Evolutionary conservation across 1,140 invertebrate species (phyloP), one percentile per base, ranked within the genome.

Genomic region (Centruroides sculpturatus): DNA sequence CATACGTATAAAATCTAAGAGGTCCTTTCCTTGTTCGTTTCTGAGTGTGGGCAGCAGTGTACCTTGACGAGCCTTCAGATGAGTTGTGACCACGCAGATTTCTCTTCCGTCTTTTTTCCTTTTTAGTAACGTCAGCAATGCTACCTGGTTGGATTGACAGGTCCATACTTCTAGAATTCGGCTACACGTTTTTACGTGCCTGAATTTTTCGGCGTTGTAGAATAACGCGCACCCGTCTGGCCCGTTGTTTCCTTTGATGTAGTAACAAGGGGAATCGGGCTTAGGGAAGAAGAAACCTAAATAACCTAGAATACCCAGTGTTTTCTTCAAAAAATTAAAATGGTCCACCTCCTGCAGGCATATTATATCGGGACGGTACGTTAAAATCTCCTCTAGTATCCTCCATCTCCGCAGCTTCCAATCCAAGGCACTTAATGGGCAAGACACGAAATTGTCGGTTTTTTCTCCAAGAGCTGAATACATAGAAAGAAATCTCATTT

Each of bases 191-290:
- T 76, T 70, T 6, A 84, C 59, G 35, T 85, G 70, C 60, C 83
- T 78, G 59, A 85, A 81, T 70, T 82, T 82, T 51, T 80, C 74
- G 50, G 74, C 76, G 51, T 79, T 75, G 69, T 81, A 87, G 71
- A 89, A 89, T 35, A 89, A 77, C 3, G 86, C 86, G 71, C 86
- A 89, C 5, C 86, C 86, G 73, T 89, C 86, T 0, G 86, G 85
- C 3, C 86, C 86, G 65, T 83, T 85, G 68, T 86, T 86, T 50
- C 80, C 80, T 59, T 79, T 72, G 50, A 85, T 78, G 66, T 86
- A 86, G 13, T 86, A 72, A 71, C 86, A 88, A 0, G 86, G 86
- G 0, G 85, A 88, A 68, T 87, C 83, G 1, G 85, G 85, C 72
- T 89, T 89, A 0, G 84, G 84, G 67, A 81, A 82, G 71, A 88